Percentiles rank a stretch among this genome's conserved stretches.
These are phyloP conservation scores for Psettodes erumei DNA, from an alignment of 2,113 vertebrate species.

Conservation along the genomic window DNA sequence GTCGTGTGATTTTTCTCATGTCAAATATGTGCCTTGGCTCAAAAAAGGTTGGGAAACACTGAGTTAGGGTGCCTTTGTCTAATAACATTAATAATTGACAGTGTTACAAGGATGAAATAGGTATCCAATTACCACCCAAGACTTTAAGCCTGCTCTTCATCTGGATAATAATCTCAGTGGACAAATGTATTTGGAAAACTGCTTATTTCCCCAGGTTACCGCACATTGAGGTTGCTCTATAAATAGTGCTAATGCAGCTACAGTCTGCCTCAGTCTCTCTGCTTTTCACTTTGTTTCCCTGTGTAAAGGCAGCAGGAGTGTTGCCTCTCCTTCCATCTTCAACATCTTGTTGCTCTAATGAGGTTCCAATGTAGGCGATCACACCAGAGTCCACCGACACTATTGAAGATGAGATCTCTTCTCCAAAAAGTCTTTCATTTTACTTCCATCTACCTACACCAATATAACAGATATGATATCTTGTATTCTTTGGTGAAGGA, in stretches of 20 bases:
- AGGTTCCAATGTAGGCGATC: conserved; percentile 42
- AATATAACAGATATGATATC: conserved; percentile 6
- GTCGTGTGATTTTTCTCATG: no score
- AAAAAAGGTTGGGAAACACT: background rate
- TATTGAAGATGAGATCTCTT: conserved; percentile 25
- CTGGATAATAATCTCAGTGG: conserved; percentile 17
- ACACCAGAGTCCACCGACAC: conserved; percentile 15
- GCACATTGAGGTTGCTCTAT: background rate
- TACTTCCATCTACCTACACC: conserved; percentile 27
- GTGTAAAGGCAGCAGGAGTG: background rate
- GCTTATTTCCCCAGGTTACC: background rate
- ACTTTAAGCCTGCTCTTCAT: conserved; percentile 35
- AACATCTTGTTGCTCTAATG: conserved; percentile 42
- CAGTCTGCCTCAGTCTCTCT: no score
- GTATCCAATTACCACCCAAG: background rate
- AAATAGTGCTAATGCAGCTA: background rate
- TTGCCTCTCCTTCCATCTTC: conserved; percentile 23
- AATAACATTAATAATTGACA: conserved; percentile 52
- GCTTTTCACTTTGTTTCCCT: conserved; percentile 40
- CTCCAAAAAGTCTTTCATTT: conserved; percentile 32
- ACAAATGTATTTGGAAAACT: conserved; percentile 40
- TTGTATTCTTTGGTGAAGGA: conserved; percentile 26
- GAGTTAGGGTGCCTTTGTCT: conserved; percentile 18
- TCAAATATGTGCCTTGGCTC: no score
- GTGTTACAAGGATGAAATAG: conserved; percentile 31